These are phyloP conservation scores for Astropecten irregularis DNA, from an alignment of 53 echinoderm and acorn worm genomes.

Conservation along the genomic window DNA sequence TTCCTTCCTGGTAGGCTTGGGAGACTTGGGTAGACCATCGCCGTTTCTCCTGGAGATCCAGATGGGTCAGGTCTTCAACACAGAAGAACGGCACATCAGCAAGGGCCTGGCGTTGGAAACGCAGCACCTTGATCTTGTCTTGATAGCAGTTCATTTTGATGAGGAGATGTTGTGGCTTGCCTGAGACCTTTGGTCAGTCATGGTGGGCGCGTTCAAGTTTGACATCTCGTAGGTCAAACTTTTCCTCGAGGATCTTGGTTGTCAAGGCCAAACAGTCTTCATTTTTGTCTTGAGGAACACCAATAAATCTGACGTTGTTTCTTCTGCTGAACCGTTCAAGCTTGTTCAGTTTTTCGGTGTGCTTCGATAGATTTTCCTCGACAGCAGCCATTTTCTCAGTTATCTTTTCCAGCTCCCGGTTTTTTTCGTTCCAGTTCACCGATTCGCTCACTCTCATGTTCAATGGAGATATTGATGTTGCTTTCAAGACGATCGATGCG, in stretches of 20 bases:
- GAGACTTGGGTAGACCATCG: neutral
- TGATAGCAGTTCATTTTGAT: constrained; percentile 2
- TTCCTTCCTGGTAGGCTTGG: neutral
- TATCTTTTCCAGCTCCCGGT: too few species aligned
- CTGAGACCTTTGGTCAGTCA: neutral
- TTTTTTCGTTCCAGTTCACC: too few species aligned
- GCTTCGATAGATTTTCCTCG: too few species aligned
- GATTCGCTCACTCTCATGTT: too few species aligned
- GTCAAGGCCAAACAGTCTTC: constrained; percentile 9
- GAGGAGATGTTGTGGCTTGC: neutral
- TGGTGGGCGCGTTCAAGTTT: constrained; percentile 19
- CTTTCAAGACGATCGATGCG: too few species aligned
- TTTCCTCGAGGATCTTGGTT: neutral
- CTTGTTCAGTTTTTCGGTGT: neutral
- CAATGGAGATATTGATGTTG: too few species aligned
- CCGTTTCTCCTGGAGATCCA: constrained; percentile 13
- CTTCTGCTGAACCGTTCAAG: neutral
- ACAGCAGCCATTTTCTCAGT: too few species aligned
- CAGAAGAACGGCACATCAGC: neutral
- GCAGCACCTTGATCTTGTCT: neutral
- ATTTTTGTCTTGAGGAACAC: neutral
- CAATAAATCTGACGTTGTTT: neutral
- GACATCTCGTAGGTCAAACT: neutral
- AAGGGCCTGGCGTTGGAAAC: neutral
- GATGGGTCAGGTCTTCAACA: neutral